Conservation (phyloP, 2,797 vertebrate genomes). For the Pangasius sanitwongsei region DNA sequence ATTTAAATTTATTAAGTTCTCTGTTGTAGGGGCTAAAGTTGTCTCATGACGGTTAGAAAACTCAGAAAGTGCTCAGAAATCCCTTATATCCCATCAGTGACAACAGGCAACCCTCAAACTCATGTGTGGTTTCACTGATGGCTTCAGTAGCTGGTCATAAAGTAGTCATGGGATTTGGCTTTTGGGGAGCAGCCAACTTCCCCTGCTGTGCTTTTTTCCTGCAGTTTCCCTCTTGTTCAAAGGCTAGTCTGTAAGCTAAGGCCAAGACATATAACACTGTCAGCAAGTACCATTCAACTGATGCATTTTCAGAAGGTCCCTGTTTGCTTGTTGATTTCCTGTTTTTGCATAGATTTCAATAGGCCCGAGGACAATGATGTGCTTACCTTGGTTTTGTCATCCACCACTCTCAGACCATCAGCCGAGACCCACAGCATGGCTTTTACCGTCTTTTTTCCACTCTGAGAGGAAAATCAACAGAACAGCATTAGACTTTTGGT, state of each 20-base stretch:
- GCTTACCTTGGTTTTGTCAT: conserved; percentile 91
- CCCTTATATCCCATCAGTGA: neutral
- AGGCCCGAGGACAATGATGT: neutral
- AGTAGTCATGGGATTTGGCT: conserved; percentile 36
- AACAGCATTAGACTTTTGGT: neutral
- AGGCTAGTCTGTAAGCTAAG: conserved; percentile 1
- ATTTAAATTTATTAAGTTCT: neutral
- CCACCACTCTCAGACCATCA: conserved; percentile 89
- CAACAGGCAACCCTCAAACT: neutral
- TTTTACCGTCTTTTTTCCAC: conserved; percentile 89
- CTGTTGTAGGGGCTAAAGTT: neutral
- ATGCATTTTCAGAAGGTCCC: neutral
- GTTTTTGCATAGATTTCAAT: neutral
- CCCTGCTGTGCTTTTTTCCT: conserved; percentile 35
- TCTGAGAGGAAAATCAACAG: conserved; percentile 68
- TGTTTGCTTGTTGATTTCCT: conserved; percentile 7
- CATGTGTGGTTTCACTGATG: neutral
- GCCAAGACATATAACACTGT: conserved; percentile 36
- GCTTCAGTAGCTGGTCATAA: neutral
- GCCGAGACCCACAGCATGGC: conserved; percentile 91
- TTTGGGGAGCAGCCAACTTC: conserved; percentile 39
- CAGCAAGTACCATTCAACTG: neutral
- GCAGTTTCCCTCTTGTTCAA: neutral
- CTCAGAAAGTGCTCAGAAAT: neutral
- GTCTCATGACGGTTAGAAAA: neutral